Evolutionary conservation across 2,888 invertebrate genomes (phyloP).

Genomic region (Stramonita haemastoma): DNA sequence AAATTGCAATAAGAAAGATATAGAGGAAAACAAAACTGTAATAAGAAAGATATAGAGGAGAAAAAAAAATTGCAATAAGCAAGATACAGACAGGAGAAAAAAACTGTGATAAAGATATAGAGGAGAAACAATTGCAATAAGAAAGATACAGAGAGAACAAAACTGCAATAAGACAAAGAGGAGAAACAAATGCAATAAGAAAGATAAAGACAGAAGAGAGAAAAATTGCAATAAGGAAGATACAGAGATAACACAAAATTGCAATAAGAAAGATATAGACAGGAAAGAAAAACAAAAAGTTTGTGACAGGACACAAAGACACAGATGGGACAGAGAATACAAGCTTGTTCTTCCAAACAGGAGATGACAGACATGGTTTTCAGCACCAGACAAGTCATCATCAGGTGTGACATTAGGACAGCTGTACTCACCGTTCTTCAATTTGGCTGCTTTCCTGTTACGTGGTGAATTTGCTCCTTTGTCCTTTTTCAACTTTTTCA

Average conservation of each 20-base stretch:
- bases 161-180: not conserved
- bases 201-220: not conserved
- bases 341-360: too few relatives aligned
- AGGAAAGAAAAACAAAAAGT: too few relatives aligned
- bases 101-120: not conserved
- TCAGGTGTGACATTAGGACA: too few relatives aligned
- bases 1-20: not conserved
- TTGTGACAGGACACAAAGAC: not conserved
- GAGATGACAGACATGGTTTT: too few relatives aligned
- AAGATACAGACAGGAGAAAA: not conserved
- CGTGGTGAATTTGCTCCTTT: slow-evolving; percentile 71
- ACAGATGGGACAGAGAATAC: not conserved
- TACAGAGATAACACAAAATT: too few relatives aligned
- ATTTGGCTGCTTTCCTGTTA: slow-evolving; percentile 57
- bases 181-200: not conserved
- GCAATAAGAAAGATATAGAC: too few relatives aligned
- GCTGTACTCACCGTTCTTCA: slow-evolving; percentile 61
- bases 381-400: too few relatives aligned
- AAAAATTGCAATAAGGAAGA: too few relatives aligned
- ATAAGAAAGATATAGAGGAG: not conserved
- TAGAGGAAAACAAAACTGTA: not conserved
- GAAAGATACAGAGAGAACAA: not conserved
- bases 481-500: slow-evolving; percentile 71
- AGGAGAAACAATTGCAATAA: not conserved
- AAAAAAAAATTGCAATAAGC: not conserved